Base-by-base conservation (phyloP, 2,797 vertebrate species). In the Podarcis lilfordi region DNA sequence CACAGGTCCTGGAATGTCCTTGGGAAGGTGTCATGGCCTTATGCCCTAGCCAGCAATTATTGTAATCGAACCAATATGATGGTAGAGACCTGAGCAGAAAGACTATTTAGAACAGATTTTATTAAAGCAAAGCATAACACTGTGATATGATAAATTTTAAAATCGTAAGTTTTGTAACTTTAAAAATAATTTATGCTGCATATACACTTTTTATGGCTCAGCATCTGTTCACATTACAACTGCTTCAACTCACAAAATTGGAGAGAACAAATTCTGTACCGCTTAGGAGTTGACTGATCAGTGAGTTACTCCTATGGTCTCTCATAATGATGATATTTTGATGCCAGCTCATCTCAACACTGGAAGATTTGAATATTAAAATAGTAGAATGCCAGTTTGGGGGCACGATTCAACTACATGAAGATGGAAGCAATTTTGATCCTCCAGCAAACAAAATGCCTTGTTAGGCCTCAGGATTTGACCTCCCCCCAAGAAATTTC, bases 151-250 rank as follows among this genome's bases (percentile, higher is more conserved):
- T 88, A 55, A 55, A 55, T 55, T 55, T 50, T 43, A 66, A 7
- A 19, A 40, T 27, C 32, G 37, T 32, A 88, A 23, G 43, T 55
- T 37, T 59, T 43, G 8, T 77, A 83, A 77, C 3, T 83, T 83
- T 77, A 69, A 84, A 32, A 55, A 29, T 64, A 55, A 55, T 40
- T 83, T 76, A 84, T 78, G 45, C 29, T 71, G 27, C 25, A 71
- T 69, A 79, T 84, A 84, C 15, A 88, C 66, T 29, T 86, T 79
- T 71, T 88, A 27, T 84, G 75, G 66, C 17, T n/a, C 35, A 32
- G 45, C 64, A 83, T 69, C 87, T 84, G 75, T 59, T 88, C 64
- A 9, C 25, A 61, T 32, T 21, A 84, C 35, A 71, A 35, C 10
- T 61, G 66, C 19, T 79, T 59, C 50, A 79, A 88, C 61, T 74